phyloP scores from a whole-genome alignment of 2,113 vertebrate genomes.

The Natator depressus region DNA sequence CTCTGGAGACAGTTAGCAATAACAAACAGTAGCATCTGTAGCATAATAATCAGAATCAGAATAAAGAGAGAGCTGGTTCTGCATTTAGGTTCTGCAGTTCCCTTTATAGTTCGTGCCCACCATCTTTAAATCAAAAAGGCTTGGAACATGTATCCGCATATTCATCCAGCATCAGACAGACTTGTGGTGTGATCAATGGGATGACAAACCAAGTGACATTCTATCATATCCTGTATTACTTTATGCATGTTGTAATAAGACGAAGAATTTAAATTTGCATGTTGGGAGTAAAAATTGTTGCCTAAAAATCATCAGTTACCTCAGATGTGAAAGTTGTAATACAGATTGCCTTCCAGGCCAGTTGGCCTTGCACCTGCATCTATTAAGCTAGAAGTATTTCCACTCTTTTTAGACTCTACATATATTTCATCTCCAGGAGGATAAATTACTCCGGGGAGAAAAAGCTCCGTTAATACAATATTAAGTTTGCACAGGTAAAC shows the following conservation, averaged over 20 bases:
- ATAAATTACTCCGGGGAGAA: conserved; percentile 30
- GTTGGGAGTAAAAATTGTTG: neutral
- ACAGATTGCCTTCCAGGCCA: neutral
- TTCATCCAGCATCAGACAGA: neutral
- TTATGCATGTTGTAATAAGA: conserved; percentile 29
- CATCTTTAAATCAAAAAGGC: neutral
- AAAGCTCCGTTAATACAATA: fast-evolving
- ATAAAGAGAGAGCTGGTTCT: neutral
- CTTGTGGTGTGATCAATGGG: neutral
- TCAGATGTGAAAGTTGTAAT: neutral
- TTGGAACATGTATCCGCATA: neutral
- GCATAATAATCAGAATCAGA: neutral
- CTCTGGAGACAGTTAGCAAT: neutral
- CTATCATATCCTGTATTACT: neutral
- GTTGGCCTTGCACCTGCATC: neutral
- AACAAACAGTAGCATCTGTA: neutral
- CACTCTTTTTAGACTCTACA: neutral
- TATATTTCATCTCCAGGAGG: conserved; percentile 23
- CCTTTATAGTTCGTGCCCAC: neutral
- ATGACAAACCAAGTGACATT: neutral
- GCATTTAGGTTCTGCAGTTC: neutral
- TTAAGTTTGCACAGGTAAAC: neutral
- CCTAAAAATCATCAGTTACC: neutral
- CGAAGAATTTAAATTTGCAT: neutral
- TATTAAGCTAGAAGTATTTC: neutral